phyloP scores from a whole-genome alignment of 2,797 vertebrate genomes.

The Yasuhikotakia modesta region DNA sequence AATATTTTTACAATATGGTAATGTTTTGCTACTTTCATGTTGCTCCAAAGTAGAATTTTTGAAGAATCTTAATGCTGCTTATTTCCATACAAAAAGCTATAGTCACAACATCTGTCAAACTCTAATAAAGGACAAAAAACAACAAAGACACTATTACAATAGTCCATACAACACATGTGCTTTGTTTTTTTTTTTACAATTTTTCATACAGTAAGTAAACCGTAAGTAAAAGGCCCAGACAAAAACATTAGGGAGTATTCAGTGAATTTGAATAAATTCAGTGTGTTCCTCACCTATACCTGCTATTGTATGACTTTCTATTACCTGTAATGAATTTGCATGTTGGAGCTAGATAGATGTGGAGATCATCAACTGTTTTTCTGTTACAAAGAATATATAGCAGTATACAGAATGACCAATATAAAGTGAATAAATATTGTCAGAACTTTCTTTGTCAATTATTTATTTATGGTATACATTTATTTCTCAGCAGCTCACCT shows the following conservation, averaged over 20 bases:
- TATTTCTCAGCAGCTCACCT: not conserved
- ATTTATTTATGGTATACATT: not conserved
- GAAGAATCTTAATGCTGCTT: too few species aligned
- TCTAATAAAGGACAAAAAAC: too few species aligned
- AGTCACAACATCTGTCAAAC: too few species aligned
- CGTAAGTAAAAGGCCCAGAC: too few species aligned
- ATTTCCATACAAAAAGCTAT: too few species aligned
- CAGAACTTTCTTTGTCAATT: not conserved
- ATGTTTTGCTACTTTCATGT: too few species aligned
- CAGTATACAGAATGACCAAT: not conserved
- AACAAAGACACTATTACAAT: too few species aligned
- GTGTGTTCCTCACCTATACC: not conserved
- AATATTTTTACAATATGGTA: too few species aligned
- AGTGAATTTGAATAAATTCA: not conserved
- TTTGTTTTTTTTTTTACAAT: too few species aligned
- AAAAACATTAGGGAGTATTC: not conserved
- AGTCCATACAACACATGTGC: too few species aligned
- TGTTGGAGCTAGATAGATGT: not conserved
- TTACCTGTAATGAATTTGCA: not conserved
- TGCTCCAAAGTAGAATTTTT: too few species aligned
- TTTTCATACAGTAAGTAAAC: too few species aligned
- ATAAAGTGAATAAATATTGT: not conserved
- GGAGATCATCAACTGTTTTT: not conserved
- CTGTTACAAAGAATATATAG: not conserved
- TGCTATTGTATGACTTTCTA: not conserved